Evolutionary conservation across 2,113 vertebrate genomes (phyloP).

Genomic region (Stomatorhinus ivindoensis): DNA sequence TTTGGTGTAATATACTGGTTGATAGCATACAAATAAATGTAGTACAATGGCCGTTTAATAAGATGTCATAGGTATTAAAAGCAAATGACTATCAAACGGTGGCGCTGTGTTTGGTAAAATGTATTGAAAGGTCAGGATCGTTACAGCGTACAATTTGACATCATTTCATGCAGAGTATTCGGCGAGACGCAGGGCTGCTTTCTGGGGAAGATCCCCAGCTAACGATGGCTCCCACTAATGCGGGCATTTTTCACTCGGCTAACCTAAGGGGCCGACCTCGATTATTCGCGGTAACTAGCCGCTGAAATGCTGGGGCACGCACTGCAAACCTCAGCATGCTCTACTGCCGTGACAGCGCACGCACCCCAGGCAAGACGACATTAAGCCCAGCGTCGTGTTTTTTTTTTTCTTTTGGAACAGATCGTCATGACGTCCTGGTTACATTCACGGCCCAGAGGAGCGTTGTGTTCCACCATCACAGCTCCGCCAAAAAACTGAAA

Average conservation of each 20-base stretch:
- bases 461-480: conserved; percentile 32
- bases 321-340: conserved; percentile 49
- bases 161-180: neutral
- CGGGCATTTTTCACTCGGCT: neutral
- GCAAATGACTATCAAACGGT: neutral
- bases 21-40: neutral
- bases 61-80: neutral
- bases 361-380: neutral
- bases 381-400: conserved; percentile 26
- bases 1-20: neutral
- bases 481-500: neutral
- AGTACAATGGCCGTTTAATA: neutral
- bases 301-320: conserved; percentile 58
- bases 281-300: conserved; percentile 55
- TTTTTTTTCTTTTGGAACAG: conserved; percentile 52
- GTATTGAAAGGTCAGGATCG: neutral
- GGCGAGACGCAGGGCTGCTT: neutral
- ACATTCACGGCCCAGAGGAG: conserved; percentile 44
- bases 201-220: neutral
- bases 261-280: conserved; percentile 29
- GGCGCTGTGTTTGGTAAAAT: neutral
- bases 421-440: conserved; percentile 44
- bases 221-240: neutral
- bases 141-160: neutral
- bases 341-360: conserved; percentile 27